Evolutionary conservation across 2,888 invertebrate genomes (phyloP).

Genomic region (Gnatocerus cornutus): DNA sequence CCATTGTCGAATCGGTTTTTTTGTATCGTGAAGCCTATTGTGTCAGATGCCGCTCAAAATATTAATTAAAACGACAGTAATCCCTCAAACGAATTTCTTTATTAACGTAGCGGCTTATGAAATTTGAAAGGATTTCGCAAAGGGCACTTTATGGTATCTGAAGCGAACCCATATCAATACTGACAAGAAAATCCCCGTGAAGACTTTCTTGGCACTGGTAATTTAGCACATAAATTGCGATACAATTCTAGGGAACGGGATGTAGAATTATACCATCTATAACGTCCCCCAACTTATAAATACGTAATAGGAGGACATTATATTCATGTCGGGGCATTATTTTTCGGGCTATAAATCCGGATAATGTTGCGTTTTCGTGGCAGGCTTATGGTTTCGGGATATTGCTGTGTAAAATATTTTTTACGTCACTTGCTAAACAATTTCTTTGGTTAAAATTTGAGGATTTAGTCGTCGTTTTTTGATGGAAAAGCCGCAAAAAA

Average conservation of each 20-base stretch:
- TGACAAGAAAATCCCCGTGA: slow-evolving; percentile 46
- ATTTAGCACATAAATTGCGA: slow-evolving; percentile 43
- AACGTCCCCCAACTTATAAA: slow-evolving; percentile 42
- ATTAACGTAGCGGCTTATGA: slow-evolving; percentile 43
- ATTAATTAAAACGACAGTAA: slow-evolving; percentile 47
- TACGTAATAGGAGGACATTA: slow-evolving; percentile 41
- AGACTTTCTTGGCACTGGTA: slow-evolving; percentile 43
- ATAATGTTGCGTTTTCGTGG: slow-evolving; percentile 42
- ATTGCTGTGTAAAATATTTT: slow-evolving; percentile 43
- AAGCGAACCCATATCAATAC: slow-evolving; percentile 45
- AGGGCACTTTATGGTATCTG: slow-evolving; percentile 41
- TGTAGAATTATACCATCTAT: slow-evolving; percentile 32
- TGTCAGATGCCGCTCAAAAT: slow-evolving; percentile 16
- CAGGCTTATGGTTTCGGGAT: slow-evolving; percentile 43
- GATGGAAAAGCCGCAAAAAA: slow-evolving; percentile 17
- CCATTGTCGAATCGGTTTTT: slow-evolving; percentile 5
- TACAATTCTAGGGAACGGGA: slow-evolving; percentile 25
- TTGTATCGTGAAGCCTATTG: slow-evolving; percentile 7
- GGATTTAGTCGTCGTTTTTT: background rate
- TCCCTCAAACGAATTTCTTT: slow-evolving; percentile 46
- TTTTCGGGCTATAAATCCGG: slow-evolving; percentile 43
- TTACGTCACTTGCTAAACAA: slow-evolving; percentile 26
- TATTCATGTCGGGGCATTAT: slow-evolving; percentile 47
- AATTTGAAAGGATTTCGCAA: slow-evolving; percentile 45
- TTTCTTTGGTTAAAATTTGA: slow-evolving; percentile 5